A percentile compares a stretch with the other conserved stretches of the same genome.
phyloP scores from a whole-genome alignment of 2,113 vertebrate genomes.

The Trematocara stigmaticum region DNA sequence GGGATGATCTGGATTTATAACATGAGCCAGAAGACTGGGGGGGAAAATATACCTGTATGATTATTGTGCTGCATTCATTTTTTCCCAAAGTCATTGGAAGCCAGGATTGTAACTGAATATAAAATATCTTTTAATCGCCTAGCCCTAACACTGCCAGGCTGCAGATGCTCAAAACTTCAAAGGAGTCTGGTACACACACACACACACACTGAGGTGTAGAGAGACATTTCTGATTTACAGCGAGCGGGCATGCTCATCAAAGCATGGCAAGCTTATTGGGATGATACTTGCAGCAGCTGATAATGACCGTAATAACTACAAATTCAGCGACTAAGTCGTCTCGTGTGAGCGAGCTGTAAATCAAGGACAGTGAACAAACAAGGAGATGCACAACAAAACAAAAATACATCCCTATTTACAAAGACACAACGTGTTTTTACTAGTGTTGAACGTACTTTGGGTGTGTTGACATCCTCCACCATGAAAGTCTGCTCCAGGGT shows the following conservation, averaged over 20 bases:
- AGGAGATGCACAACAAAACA: background rate
- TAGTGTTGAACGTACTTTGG: slow-evolving; percentile 78
- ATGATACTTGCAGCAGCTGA: slow-evolving; percentile 1
- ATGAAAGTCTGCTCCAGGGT: slow-evolving; percentile 82
- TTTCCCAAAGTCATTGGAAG: background rate
- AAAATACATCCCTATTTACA: background rate
- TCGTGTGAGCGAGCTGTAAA: background rate
- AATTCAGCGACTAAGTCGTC: background rate
- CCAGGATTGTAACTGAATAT: background rate
- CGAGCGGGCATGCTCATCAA: slow-evolving; percentile 23
- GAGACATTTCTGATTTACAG: background rate
- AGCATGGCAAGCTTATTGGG: background rate
- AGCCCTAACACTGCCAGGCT: background rate
- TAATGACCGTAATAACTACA: slow-evolving; percentile 3
- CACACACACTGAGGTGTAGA: background rate
- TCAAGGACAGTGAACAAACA: background rate
- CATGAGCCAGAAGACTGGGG: background rate
- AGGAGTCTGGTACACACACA: background rate
- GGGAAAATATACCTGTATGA: background rate
- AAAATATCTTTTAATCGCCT: background rate
- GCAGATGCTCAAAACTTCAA: slow-evolving; percentile 3
- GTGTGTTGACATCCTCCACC: slow-evolving; percentile 90
- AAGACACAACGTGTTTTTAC: background rate
- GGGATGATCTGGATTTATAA: background rate
- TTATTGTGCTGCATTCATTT: background rate